Evolutionary conservation across 2,888 invertebrate genomes (phyloP).

Genomic region (Nomada lathburiana): DNA sequence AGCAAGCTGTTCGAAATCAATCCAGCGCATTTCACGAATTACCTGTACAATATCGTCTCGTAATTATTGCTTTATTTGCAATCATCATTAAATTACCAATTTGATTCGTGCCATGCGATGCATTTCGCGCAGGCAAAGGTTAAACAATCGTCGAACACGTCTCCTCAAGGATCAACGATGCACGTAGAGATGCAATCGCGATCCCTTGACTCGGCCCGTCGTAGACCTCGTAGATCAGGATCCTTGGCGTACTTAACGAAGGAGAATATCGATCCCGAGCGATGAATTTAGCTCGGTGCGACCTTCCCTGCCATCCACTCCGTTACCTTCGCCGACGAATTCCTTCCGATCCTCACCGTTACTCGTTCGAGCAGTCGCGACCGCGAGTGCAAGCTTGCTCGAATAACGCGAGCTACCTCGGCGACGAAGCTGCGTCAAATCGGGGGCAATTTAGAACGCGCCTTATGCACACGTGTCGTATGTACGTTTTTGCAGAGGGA

Average conservation of each 20-base stretch:
- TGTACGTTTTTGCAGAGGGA: neutral
- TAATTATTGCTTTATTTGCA: no score
- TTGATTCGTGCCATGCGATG: no score
- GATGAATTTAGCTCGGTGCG: conserved; percentile 55
- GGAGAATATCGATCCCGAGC: conserved; percentile 37
- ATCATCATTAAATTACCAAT: no score
- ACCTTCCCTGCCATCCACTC: conserved; percentile 54
- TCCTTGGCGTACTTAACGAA: conserved; percentile 16
- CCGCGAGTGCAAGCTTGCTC: conserved; percentile 27
- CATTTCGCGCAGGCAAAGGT: conserved; percentile 6
- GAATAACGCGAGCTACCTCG: conserved; percentile 28
- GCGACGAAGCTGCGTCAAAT: conserved; percentile 47
- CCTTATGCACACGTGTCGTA: conserved; percentile 23
- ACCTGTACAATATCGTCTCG: no score
- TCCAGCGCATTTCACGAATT: no score
- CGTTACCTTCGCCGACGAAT: conserved; percentile 64
- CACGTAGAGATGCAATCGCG: conserved; percentile 18
- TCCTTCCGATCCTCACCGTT: conserved; percentile 63
- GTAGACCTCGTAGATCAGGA: conserved; percentile 41
- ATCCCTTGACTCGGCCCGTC: neutral
- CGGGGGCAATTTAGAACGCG: conserved; percentile 38
- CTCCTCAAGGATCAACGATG: conserved; percentile 21
- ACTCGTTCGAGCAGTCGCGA: conserved; percentile 44
- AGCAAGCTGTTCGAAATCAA: no score
- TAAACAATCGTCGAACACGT: neutral